These are phyloP conservation scores for Coremacera marginata DNA, from an alignment of 2,888 invertebrate species.

Conservation along the genomic window DNA sequence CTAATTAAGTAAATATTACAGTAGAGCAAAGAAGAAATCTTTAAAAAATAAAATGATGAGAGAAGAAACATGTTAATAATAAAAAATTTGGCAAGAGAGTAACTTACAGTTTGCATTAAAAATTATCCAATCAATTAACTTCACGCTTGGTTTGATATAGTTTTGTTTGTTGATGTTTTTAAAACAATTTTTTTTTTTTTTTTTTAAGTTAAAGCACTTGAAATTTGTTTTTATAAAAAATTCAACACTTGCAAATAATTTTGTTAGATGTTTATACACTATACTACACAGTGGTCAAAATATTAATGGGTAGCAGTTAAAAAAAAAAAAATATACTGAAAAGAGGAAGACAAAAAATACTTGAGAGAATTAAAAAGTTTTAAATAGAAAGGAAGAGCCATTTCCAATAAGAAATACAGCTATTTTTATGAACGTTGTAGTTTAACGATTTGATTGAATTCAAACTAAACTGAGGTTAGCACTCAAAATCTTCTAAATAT, in stretches of 20 bases:
- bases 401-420: no score
- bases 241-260: constrained; percentile 25
- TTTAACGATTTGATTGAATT: no score
- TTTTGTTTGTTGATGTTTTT: neutral
- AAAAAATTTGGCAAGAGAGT: neutral
- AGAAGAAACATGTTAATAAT: neutral
- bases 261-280: neutral
- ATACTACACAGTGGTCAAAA: constrained; percentile 7
- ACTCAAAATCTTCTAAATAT: no score
- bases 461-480: no score
- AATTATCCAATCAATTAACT: neutral
- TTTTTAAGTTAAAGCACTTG: neutral
- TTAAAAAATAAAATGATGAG: neutral
- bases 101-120: constrained; percentile 33
- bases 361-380: neutral
- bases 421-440: no score
- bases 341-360: neutral
- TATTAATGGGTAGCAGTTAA: neutral
- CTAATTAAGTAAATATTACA: neutral
- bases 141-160: neutral
- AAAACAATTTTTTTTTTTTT: neutral
- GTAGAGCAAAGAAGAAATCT: neutral
- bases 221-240: constrained; percentile 15
- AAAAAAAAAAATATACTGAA: neutral
- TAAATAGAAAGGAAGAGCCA: no score